These are phyloP conservation scores for Serrognathus titanus DNA, from an alignment of 2,888 invertebrate genomes.

Conservation along the genomic window DNA sequence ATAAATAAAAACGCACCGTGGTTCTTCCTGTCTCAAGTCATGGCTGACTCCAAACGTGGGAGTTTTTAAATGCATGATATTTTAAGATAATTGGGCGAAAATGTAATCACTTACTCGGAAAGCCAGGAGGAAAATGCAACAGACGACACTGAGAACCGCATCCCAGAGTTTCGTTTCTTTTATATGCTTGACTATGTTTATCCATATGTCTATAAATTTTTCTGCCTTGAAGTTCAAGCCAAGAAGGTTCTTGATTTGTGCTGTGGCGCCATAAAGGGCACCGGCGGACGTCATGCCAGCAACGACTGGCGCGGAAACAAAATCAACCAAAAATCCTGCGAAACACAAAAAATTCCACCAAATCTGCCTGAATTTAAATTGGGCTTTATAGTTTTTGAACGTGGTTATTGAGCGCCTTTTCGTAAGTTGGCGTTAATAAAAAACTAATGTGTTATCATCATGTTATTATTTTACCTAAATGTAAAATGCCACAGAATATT, in stretches of 20 bases:
- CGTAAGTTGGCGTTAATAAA: no score
- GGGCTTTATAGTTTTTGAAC: no score
- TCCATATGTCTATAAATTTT: conserved; percentile 60
- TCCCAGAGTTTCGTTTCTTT: conserved; percentile 57
- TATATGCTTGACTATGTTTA: conserved; percentile 55
- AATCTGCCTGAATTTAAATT: no score
- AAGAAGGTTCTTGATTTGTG: conserved; percentile 68
- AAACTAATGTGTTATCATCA: no score
- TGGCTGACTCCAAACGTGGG: no score
- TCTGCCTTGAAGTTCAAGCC: conserved; percentile 62
- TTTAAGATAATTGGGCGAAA: no score
- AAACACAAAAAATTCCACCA: conserved; percentile 1
- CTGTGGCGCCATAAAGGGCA: conserved; percentile 69
- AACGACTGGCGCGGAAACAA: conserved; percentile 71
- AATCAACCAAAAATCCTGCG: conserved; percentile 69
- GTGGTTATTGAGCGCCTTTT: no score
- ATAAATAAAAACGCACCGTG: no score
- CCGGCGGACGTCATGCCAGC: conserved; percentile 76
- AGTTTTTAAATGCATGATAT: no score
- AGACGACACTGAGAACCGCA: conserved; percentile 59
- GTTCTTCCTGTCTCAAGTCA: no score
- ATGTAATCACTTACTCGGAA: conserved; percentile 55
- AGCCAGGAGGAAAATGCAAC: conserved; percentile 58
- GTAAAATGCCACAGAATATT: conserved; percentile 59
- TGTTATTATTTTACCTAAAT: conserved; percentile 53